Evolutionary conservation across 1,140 invertebrate species (phyloP).

Genomic region (Trichomalopsis sarcophagae): DNA sequence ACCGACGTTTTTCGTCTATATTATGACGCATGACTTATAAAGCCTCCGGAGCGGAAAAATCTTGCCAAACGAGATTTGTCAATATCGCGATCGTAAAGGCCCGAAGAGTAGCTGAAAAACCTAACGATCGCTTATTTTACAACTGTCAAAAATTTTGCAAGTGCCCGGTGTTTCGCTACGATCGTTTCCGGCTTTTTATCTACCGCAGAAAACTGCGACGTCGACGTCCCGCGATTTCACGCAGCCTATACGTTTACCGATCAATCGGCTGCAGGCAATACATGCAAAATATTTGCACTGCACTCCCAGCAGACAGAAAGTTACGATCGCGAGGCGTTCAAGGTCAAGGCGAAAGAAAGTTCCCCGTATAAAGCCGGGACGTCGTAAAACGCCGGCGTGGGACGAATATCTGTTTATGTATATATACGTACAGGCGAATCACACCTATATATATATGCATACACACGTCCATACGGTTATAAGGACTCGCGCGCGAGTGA

Average conservation of each 20-base stretch:
- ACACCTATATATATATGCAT: background rate
- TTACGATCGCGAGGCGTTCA: conserved; percentile 20
- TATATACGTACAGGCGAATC: background rate
- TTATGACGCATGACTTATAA: background rate
- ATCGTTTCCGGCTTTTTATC: background rate
- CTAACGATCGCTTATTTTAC: background rate
- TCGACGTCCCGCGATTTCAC: background rate
- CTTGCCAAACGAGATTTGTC: background rate
- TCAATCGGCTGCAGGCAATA: background rate
- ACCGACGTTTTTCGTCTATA: background rate
- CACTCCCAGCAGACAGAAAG: conserved; percentile 8
- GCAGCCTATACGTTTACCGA: background rate
- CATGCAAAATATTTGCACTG: conserved; percentile 4
- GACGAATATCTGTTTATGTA: background rate
- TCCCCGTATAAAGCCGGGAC: background rate
- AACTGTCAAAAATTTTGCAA: background rate
- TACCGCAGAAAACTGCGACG: background rate
- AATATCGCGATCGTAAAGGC: background rate
- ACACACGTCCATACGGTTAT: background rate
- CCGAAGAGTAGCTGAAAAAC: background rate
- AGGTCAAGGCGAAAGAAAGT: conserved; percentile 43
- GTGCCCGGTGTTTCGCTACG: too few species aligned
- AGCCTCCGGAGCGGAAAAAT: background rate
- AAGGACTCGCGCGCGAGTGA: background rate
- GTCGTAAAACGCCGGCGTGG: background rate